These are phyloP conservation scores for Gastrophryne carolinensis DNA, from an alignment of 2,797 vertebrate genomes.

Conservation along the genomic window DNA sequence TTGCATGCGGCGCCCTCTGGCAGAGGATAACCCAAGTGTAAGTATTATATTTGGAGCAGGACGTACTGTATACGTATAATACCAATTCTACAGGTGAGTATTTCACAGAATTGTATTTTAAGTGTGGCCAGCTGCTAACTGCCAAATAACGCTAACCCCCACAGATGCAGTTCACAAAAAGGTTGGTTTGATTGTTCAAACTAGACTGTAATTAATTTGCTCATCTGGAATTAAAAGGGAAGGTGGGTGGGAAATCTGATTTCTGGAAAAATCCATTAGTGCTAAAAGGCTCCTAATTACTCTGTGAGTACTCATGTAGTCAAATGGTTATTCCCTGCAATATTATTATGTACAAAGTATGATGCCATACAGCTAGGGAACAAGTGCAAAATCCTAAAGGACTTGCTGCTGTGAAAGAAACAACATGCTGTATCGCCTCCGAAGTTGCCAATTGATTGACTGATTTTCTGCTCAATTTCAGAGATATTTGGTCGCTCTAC, in stretches of 20 bases:
- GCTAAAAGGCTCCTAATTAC: constrained; percentile 37
- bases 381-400: background rate
- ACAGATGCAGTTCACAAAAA: background rate
- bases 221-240: constrained; percentile 18
- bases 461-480: no score
- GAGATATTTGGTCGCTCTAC: no score
- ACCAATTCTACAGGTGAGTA: no score
- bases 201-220: background rate
- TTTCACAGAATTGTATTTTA: no score
- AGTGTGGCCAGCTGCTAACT: constrained; percentile 15
- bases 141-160: constrained; percentile 22
- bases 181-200: constrained; percentile 11
- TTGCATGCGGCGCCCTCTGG: no score
- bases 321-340: background rate
- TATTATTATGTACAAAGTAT: constrained; percentile 13
- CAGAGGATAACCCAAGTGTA: no score
- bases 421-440: no score
- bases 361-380: background rate
- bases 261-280: constrained; percentile 37
- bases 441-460: no score
- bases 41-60: no score
- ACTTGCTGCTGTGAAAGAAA: no score
- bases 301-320: constrained; percentile 11
- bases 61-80: no score
- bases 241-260: background rate